Evolutionary conservation across 2,888 invertebrate species (phyloP), one percentile per base, ranked within the genome.

Genomic region (Nysson spinosus): DNA sequence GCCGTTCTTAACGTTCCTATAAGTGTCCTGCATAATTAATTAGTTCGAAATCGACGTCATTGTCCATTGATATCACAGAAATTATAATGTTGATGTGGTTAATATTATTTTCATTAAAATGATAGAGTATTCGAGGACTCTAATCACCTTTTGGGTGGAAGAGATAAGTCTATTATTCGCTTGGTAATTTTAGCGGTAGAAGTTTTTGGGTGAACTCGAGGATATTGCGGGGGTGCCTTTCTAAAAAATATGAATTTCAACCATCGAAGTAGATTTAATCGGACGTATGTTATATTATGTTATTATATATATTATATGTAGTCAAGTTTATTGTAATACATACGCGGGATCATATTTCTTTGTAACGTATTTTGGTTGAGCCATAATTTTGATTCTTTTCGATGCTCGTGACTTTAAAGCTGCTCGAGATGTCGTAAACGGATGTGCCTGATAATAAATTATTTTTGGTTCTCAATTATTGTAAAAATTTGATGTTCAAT

Each of bases 351-450:
- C 75, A 50, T 74, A 81, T 75, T 79, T 83, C 64, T 76, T 77
- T 19, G 32, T 68, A 43, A 78, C 22, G 60, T 32, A 34, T 54
- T 71, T 71, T 7, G 84, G 83, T 30, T 62, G 69, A 4, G 84
- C 78, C 83, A 84, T 78, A 42, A 77, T 75, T 67, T 73, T 78
- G 50, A 83, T 76, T 24, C 84, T 78, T 58, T 74, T 82, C 40
- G 78, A 78, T 0, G 82, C 62, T 3, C 66, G 79, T 34, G 76
- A 74, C 62, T 26, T 77, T 9, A 83, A 65, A 7, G 82, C 83
- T 1, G 77, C 43, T 3, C 73, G 76, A 9, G 69, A 26, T 9
- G 76, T 77, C 16, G 61, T 20, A 14, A 49, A 78, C 1, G 82
- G 79, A 46, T 64, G 35, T 9, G 72, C 39, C 82, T 82, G 65